Evolutionary conservation across 2,888 invertebrate species (phyloP), one percentile per base, ranked within the genome.

Genomic region (Oxycera nigricornis): DNA sequence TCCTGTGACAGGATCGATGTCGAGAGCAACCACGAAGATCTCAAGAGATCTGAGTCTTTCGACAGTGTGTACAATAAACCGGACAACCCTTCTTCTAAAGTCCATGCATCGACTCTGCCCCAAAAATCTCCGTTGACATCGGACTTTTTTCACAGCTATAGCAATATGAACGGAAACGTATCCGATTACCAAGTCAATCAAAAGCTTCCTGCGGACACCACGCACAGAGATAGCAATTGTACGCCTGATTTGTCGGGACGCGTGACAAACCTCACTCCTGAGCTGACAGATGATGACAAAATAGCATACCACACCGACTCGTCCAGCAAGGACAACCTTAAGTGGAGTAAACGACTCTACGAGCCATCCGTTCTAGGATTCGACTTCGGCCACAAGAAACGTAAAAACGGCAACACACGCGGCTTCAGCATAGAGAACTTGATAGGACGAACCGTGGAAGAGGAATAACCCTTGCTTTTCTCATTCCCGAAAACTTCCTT

Each of bases 371-470:
- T 81, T 26, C 62, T 82, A 20, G 78, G 80, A 0, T 79, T 82
- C 22, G 82, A 83, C 11, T 79, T 80, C 46, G 81, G 82, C n/a
- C 81, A 82, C 4, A 78, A 75, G 50, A 81, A 83, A 76, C 80
- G 79, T 52, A 81, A 82, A 73, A 82, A 82, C 62, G 82, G 80
- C 20, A 83, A 80, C 75, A 81, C 84, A 30, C 84, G 83, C 77
- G 86, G 85, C 74, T 86, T 86, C 77, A 86, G 85, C 76, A 86
- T 86, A 77, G 85, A 85, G 78, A 84, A 85, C 2, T 77, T 86
- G 74, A 86, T 86, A 75, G 85, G 86, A 0, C 79, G 80, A 67
- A 81, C 80, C 52, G 80, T 83, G 2, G 83, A 83, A 72, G 79
- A 77, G 41, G 75, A 76, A 77, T 77, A 76, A 68, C 74, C 61